These are phyloP conservation scores for Encarsia formosa DNA, from an alignment of 2,888 invertebrate genomes.

Conservation along the genomic window DNA sequence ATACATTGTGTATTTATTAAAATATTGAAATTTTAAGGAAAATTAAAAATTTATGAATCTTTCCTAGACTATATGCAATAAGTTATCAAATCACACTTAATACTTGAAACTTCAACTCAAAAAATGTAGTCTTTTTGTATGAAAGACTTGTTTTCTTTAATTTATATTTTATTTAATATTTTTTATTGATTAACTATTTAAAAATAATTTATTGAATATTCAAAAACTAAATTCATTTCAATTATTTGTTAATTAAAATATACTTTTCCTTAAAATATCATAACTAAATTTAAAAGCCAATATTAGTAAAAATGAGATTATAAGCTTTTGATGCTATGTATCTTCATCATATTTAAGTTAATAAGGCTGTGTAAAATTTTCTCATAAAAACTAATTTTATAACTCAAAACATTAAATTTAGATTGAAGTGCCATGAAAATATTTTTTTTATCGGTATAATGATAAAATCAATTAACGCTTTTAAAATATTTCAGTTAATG, in stretches of 20 bases:
- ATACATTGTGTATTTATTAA: too few relatives aligned
- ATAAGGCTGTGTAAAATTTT: slow-evolving; percentile 25
- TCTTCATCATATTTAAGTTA: slow-evolving; percentile 23
- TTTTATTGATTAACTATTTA: too few relatives aligned
- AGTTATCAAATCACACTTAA: too few relatives aligned
- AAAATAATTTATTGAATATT: too few relatives aligned
- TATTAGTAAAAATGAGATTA: slow-evolving; percentile 13
- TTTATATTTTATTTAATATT: too few relatives aligned
- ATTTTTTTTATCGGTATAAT: slow-evolving; percentile 12
- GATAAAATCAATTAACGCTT: slow-evolving; percentile 9
- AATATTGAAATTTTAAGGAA: too few relatives aligned
- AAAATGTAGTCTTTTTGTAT: too few relatives aligned
- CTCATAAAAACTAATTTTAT: slow-evolving; percentile 17
- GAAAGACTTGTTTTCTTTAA: too few relatives aligned
- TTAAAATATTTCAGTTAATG: slow-evolving; percentile 9
- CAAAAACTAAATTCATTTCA: too few relatives aligned
- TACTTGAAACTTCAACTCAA: too few relatives aligned
- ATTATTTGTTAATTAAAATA: background rate
- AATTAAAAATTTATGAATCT: too few relatives aligned
- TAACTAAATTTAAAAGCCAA: background rate
- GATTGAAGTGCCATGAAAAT: slow-evolving; percentile 4
- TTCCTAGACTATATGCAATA: too few relatives aligned
- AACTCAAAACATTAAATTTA: slow-evolving; percentile 21
- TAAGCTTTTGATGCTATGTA: slow-evolving; percentile 17
- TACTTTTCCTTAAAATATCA: slow-evolving; percentile 7